Base-by-base conservation (phyloP, 2,888 invertebrate genomes). In the Cephus nigrinus region DNA sequence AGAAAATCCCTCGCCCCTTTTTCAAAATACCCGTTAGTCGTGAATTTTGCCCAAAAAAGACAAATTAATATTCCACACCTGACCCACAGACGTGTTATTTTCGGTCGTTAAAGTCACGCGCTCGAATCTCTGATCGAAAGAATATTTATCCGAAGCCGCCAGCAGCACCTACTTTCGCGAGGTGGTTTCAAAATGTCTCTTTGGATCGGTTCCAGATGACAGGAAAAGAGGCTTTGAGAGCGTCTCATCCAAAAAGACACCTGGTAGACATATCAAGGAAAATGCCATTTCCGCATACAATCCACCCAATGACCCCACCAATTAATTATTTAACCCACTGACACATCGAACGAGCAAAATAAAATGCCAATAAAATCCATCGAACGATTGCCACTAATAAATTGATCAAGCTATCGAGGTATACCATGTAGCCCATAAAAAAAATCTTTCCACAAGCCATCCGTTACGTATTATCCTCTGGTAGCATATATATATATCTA, bases 121-220 rank as follows among this genome's bases (percentile, higher is more conserved):
- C 30, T 33, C 71, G 33, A 71, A 71, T 71, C 71, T 33, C 12
- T 23, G 71, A 71, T 32, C 31, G 33, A 30, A 12, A 31, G 71
- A 55, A 55, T 55, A 55, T 55, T 55, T 55, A 55, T 55, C 55
- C 55, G 55, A 55, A 55, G 23, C 9, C 55, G 23, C 55, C 55
- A 55, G 55, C 55, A 55, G 55, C 71, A 71, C 71, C 71, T 71
- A 71, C 31, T 71, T 71, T 71, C 71, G 71, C 71, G 71, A 71
- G 32, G 12, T 71, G 71, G 71, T 71, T 71, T 31, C 71, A 33
- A 71, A 33, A 33, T 71, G 71, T 32, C 33, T 71, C 12, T 31
- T 33, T 71, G 71, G 71, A 71, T 71, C 71, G 32, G 12, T 71
- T 71, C 71, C 71, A 71, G 32, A 71, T 71, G 71, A 55, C 23